Base-by-base conservation (phyloP, 2,797 vertebrate species). In the Enteromius thamalakanensis region DNA sequence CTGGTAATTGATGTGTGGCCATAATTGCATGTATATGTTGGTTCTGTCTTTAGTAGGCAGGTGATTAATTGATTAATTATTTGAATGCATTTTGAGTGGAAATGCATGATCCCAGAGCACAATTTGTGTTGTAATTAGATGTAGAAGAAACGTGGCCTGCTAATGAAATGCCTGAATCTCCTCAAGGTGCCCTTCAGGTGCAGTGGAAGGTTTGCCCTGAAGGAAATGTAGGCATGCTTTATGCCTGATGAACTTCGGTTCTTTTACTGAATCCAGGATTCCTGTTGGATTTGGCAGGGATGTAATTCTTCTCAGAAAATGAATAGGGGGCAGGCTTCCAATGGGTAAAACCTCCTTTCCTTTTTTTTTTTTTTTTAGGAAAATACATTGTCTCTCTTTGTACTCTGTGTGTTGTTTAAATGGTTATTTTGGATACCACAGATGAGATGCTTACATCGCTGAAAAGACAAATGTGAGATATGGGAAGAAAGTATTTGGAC, bases 101-200 rank as follows among this genome's bases (percentile, higher is more conserved):
- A 83, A 82, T 82, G 32, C 21, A 79, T 82, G 75, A 82, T 79
- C 37, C 47, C 74, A 40, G 45, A 40, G 47, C 49, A 60, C 55
- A 29, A 70, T 82, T 82, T 82, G 67, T 64, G 23, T 37, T 78
- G 47, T 84, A 81, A 72, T 85, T 68, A 76, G 49, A 58, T 79
- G n/a, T 71, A 64, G 78, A 40, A 68, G 47, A 75, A 65, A 71
- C 5, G 32, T 37, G 42, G 74, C 58, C 42, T 75, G 60, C 34
- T 67, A 65, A 82, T 75, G 49, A 83, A 79, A 78, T n/a, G 29
- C 49, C 32, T 67, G n/a, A 49, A 51, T 79, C 49, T 79, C n/a
- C 78, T 74, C 84, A 84, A 86, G 82, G 86, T 88, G 75, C 53
- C 82, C 82, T 85, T 84, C 84, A 72, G 29, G 40, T 60, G 62